These are phyloP conservation scores for Lucinisca nassula DNA, from an alignment of 2,888 invertebrate genomes.

Conservation along the genomic window DNA sequence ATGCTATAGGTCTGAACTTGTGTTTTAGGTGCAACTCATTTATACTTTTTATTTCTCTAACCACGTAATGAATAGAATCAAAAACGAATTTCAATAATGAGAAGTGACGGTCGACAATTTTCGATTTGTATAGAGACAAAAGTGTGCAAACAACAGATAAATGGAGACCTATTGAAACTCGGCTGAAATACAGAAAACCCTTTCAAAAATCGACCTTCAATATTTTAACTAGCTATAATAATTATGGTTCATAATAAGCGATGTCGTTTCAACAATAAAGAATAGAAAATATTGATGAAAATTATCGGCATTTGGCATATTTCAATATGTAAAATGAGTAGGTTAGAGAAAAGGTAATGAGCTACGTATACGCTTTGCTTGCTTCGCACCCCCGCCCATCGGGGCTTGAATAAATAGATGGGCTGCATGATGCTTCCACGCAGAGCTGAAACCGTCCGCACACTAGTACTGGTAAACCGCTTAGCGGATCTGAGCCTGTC, in stretches of 20 bases:
- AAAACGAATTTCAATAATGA: neutral
- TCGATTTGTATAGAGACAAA: neutral
- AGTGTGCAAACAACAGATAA: neutral
- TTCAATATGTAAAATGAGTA: conserved; percentile 45
- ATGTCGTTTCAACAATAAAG: neutral
- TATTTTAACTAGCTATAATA: conserved; percentile 6
- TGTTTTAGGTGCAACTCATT: conserved; percentile 2
- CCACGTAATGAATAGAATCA: neutral
- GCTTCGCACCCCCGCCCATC: too few species aligned
- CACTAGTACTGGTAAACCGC: too few species aligned
- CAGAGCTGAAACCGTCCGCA: too few species aligned
- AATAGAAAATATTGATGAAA: conserved; percentile 3
- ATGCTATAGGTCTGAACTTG: conserved; percentile 8
- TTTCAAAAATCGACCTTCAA: conserved; percentile 8
- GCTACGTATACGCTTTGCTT: too few species aligned
- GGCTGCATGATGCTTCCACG: too few species aligned
- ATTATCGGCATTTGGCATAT: conserved; percentile 22
- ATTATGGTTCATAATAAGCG: conserved; percentile 10
- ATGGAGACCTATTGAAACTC: neutral
- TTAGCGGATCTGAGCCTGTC: too few species aligned
- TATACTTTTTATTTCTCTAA: conserved; percentile 5
- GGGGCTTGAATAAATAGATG: too few species aligned
- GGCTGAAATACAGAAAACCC: neutral
- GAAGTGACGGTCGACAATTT: neutral
- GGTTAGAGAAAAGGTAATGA: too few species aligned